These are phyloP conservation scores for Microtus montanus DNA, from an alignment of 2,113 vertebrate genomes.

Conservation along the genomic window DNA sequence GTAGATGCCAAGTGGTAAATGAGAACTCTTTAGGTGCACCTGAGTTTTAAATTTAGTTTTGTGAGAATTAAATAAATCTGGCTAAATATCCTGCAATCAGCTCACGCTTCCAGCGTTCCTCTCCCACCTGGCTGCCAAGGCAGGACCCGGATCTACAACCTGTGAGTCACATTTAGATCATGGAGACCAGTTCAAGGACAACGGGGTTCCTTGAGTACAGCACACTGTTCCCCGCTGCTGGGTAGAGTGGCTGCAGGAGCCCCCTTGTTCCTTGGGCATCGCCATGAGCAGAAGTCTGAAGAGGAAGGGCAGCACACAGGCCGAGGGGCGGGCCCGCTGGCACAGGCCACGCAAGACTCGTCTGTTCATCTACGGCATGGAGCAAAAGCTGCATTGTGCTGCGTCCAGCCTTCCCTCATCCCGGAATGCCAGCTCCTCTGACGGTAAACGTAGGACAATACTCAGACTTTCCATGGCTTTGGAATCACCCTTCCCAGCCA, in stretches of 20 bases:
- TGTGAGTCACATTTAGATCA: not conserved
- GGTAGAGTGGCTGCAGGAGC: not conserved
- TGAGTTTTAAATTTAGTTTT: conserved; percentile 31
- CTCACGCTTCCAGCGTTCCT: not conserved
- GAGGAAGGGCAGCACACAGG: not conserved
- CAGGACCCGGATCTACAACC: not conserved
- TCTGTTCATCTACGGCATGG: not conserved
- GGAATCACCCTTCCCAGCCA: too few species aligned
- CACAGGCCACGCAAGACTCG: not conserved
- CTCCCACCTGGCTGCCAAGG: not conserved
- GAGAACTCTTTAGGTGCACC: not conserved
- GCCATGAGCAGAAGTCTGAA: not conserved
- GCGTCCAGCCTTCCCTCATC: not conserved
- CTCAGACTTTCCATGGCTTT: accelerated
- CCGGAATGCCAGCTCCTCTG: too few species aligned
- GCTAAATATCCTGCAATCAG: not conserved
- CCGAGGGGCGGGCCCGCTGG: not conserved
- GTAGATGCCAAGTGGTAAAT: not conserved
- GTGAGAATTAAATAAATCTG: not conserved
- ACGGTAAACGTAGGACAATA: accelerated
- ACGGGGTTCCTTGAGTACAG: not conserved
- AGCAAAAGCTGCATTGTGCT: accelerated
- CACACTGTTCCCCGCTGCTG: too few species aligned
- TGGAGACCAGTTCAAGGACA: not conserved
- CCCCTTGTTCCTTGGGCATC: not conserved